These are phyloP conservation scores for Heliconius erato DNA, from an alignment of 2,888 invertebrate species.

Conservation along the genomic window DNA sequence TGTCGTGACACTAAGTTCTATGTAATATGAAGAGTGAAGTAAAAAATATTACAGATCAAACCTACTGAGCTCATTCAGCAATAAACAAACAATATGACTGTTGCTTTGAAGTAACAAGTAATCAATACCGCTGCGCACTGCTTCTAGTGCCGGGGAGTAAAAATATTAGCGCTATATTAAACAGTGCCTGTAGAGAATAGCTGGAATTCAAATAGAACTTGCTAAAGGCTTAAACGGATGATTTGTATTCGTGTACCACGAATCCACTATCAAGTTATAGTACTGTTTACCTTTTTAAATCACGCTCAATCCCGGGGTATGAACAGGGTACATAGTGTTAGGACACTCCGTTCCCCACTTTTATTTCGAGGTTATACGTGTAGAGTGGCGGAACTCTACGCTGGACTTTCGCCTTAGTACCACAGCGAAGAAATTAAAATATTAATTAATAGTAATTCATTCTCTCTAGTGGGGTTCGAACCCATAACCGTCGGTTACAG, in stretches of 20 bases:
- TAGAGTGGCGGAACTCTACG: too few species aligned
- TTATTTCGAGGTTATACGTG: too few species aligned
- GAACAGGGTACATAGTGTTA: too few species aligned
- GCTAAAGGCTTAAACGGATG: neutral
- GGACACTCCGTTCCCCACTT: too few species aligned
- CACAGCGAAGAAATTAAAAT: too few species aligned
- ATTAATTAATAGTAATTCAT: too few species aligned
- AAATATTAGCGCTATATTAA: slow-evolving; percentile 9
- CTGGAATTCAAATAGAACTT: neutral
- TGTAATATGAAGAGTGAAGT: neutral
- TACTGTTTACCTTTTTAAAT: too few species aligned
- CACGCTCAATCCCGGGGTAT: too few species aligned
- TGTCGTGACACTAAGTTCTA: neutral
- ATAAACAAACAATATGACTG: slow-evolving; percentile 12
- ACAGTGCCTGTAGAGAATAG: neutral
- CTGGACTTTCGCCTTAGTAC: too few species aligned
- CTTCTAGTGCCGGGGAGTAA: neutral
- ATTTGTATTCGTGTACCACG: neutral
- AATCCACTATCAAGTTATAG: neutral
- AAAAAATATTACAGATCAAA: neutral
- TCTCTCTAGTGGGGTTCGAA: too few species aligned
- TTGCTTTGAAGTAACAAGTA: slow-evolving; percentile 24
- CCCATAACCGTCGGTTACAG: too few species aligned
- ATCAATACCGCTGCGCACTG: slow-evolving; percentile 12
- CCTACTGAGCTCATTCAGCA: neutral